A percentile compares a stretch with the other conserved stretches of the same genome.
These are phyloP conservation scores for Trachymyrmex septentrionalis DNA, from an alignment of 1,140 invertebrate species.

Conservation along the genomic window DNA sequence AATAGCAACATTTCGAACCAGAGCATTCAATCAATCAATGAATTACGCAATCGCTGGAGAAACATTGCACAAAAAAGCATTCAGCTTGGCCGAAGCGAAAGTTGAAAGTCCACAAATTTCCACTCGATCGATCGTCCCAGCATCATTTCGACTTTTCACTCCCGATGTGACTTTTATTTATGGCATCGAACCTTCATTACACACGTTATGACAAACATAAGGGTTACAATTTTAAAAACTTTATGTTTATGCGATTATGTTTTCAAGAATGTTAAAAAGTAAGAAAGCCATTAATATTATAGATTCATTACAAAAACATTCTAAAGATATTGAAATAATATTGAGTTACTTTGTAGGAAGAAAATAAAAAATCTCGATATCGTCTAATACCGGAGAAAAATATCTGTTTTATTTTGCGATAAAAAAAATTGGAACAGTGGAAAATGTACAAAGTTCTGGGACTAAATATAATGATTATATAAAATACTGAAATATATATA, in stretches of 20 bases:
- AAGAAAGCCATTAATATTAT: background rate
- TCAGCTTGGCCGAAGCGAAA: conserved; percentile 14
- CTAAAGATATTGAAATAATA: background rate
- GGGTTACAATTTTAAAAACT: background rate
- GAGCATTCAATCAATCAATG: conserved; percentile 3
- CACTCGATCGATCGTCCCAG: background rate
- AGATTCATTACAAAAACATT: background rate
- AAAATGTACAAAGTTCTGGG: background rate
- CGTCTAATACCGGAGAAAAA: background rate
- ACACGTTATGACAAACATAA: background rate
- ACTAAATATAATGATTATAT: background rate
- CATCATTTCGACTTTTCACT: conserved; percentile 2
- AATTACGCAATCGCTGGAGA: conserved; percentile 16
- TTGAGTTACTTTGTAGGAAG: background rate
- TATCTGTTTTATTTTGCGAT: background rate
- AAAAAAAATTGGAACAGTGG: background rate
- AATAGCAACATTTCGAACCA: background rate
- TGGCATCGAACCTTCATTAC: conserved; percentile 40
- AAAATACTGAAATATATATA: no score
- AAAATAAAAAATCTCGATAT: conserved; percentile 3
- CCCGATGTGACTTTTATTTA: conserved; percentile 21
- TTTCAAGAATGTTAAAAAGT: background rate
- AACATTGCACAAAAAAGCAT: conserved; percentile 4
- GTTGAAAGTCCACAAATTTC: conserved; percentile 32
- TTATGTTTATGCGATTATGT: background rate